These are phyloP conservation scores for Sparus aurata DNA, from an alignment of 2,797 vertebrate genomes.

Conservation along the genomic window DNA sequence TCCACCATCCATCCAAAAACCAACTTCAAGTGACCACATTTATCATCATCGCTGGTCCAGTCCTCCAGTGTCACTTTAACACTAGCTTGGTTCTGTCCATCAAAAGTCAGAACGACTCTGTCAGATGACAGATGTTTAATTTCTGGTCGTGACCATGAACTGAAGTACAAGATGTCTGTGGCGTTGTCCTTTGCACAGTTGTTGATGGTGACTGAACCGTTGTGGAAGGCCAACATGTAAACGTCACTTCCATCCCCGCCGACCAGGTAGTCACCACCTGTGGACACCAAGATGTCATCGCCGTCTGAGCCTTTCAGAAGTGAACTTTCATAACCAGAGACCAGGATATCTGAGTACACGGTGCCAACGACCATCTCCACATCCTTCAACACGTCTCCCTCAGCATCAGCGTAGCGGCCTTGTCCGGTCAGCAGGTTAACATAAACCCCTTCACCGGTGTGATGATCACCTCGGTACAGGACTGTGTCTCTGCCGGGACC, in stretches of 20 bases:
- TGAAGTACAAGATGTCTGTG: constrained; percentile 62
- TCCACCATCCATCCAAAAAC: neutral
- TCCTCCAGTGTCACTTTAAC: neutral
- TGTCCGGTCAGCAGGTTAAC: constrained; percentile 71
- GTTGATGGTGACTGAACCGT: constrained; percentile 63
- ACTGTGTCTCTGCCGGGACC: constrained; percentile 65
- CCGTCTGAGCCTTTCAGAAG: constrained; percentile 74
- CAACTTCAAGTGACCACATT: constrained; percentile 48
- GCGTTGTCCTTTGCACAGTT: constrained; percentile 67
- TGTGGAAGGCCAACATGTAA: constrained; percentile 60
- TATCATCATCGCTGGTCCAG: constrained; percentile 16
- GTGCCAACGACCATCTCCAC: constrained; percentile 74
- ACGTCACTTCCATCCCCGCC: constrained; percentile 74
- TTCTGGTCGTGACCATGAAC: neutral
- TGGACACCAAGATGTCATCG: constrained; percentile 70
- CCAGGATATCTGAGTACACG: constrained; percentile 73
- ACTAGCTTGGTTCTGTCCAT: neutral
- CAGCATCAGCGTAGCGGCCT: constrained; percentile 68
- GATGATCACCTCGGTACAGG: constrained; percentile 61
- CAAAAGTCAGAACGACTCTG: constrained; percentile 40
- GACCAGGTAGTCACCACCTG: constrained; percentile 65
- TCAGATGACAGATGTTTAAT: constrained; percentile 19
- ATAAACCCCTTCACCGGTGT: constrained; percentile 65
- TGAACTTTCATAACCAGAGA: constrained; percentile 63
- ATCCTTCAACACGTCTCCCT: constrained; percentile 73